Percentiles rank a stretch among this genome's conserved stretches.
phyloP scores from a whole-genome alignment of 2,888 invertebrate genomes.

The Griposia aprilina region DNA sequence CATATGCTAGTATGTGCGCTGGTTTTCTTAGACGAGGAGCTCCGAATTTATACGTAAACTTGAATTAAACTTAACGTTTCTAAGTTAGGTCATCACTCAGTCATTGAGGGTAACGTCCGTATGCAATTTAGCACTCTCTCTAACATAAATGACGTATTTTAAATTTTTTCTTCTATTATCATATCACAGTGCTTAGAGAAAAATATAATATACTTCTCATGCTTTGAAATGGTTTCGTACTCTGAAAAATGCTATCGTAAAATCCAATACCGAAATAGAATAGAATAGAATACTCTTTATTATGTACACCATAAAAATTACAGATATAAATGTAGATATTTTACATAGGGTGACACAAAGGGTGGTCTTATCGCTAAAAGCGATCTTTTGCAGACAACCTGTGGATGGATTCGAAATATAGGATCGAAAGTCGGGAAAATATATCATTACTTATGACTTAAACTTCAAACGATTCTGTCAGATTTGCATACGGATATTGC shows the following conservation, averaged over 20 bases:
- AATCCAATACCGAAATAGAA: conserved; percentile 1
- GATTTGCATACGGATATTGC: conserved; percentile 20
- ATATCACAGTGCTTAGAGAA: neutral
- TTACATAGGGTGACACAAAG: too few relatives aligned
- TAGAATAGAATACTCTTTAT: too few relatives aligned
- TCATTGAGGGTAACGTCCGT: conserved; percentile 37
- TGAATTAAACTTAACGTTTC: conserved; percentile 8
- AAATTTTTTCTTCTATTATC: conserved; percentile 12
- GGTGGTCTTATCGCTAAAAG: too few relatives aligned
- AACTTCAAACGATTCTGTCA: neutral
- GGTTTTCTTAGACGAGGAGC: conserved; percentile 31
- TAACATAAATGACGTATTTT: conserved; percentile 12
- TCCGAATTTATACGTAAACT: conserved; percentile 42
- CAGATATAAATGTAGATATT: too few relatives aligned
- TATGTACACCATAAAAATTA: too few relatives aligned
- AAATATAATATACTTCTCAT: conserved; percentile 1
- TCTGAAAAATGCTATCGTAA: neutral
- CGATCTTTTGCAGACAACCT: too few relatives aligned
- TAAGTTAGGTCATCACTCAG: conserved; percentile 15
- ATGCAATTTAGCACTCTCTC: conserved; percentile 14
- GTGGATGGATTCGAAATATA: too few relatives aligned
- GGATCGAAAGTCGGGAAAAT: neutral
- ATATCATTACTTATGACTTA: conserved; percentile 4
- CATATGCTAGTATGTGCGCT: conserved; percentile 16
- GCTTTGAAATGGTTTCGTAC: conserved; percentile 1